Conservation (phyloP, 2,888 invertebrate species). For the Buathra laborator region DNA sequence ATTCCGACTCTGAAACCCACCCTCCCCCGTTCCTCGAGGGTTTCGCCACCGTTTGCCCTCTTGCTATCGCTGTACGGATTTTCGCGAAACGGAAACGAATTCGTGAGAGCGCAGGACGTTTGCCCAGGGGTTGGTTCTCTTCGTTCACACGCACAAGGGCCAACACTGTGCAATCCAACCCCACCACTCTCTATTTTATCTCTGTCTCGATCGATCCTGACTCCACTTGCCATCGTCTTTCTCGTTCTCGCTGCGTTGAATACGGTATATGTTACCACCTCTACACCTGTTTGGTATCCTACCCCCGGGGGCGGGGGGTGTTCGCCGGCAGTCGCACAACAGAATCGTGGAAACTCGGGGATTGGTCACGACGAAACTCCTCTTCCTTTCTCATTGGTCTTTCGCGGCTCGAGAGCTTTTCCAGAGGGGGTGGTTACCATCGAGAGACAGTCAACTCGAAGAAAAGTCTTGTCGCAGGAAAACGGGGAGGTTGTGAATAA, state of each 20-base stretch:
- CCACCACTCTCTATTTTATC: slow-evolving; percentile 39
- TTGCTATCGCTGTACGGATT: slow-evolving; percentile 64
- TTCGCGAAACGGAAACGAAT: slow-evolving; percentile 69
- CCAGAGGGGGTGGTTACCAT: slow-evolving; percentile 43
- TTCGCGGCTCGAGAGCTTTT: slow-evolving; percentile 51
- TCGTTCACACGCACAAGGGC: slow-evolving; percentile 66
- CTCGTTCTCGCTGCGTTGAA: slow-evolving; percentile 24
- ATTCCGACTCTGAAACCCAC: slow-evolving; percentile 74
- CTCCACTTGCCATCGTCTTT: slow-evolving; percentile 35
- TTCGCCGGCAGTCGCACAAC: slow-evolving; percentile 76
- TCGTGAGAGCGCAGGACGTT: slow-evolving; percentile 72
- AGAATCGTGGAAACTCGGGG: slow-evolving; percentile 80
- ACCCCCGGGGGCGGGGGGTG: background rate
- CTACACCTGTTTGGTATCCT: slow-evolving; percentile 54
- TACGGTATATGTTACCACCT: background rate
- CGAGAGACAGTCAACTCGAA: slow-evolving; percentile 21
- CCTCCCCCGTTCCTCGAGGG: slow-evolving; percentile 31
- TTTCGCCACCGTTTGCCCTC: slow-evolving; percentile 53
- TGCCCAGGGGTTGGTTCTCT: slow-evolving; percentile 64
- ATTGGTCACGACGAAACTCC: slow-evolving; percentile 76
- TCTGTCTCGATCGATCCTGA: slow-evolving; percentile 62
- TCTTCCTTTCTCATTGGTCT: slow-evolving; percentile 74
- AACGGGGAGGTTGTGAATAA: background rate
- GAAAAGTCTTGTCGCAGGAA: slow-evolving; percentile 28
- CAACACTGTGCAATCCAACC: slow-evolving; percentile 4